Percentiles rank a stretch among this genome's conserved stretches.
These are phyloP conservation scores for Beroe ovata DNA, from an alignment of 37 sponge, comb jelly and placozoan genomes.

Conservation along the genomic window DNA sequence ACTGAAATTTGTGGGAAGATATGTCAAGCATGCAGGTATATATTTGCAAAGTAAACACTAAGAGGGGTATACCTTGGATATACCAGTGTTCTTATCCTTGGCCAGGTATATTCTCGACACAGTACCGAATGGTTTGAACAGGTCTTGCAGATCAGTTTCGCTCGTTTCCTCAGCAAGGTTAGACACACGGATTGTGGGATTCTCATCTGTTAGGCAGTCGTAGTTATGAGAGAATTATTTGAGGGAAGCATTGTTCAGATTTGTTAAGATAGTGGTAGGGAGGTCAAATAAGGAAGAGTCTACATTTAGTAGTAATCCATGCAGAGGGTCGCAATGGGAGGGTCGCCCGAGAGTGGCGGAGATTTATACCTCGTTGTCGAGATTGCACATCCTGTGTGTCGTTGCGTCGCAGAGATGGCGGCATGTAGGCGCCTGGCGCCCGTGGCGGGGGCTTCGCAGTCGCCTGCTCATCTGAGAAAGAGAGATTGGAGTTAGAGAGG, in stretches of 20 bases:
- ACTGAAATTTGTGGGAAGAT: too few relatives aligned
- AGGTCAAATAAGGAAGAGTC: too few relatives aligned
- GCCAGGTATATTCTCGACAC: slow-evolving; percentile 86
- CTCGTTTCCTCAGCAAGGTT: slow-evolving; percentile 91
- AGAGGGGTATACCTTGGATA: slow-evolving; percentile 94
- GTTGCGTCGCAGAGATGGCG: neutral
- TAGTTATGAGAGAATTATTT: too few relatives aligned
- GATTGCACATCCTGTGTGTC: slow-evolving; percentile 8
- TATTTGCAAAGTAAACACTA: too few relatives aligned
- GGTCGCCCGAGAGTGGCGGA: too few relatives aligned
- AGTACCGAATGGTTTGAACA: slow-evolving; percentile 85
- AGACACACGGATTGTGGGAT: slow-evolving; percentile 86
- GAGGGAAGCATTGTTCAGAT: too few relatives aligned
- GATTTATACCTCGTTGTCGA: slow-evolving; percentile 38
- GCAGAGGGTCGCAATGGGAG: too few relatives aligned
- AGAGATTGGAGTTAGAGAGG: too few relatives aligned
- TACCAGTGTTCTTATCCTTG: slow-evolving; percentile 85
- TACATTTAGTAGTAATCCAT: too few relatives aligned
- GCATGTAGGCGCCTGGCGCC: slow-evolving; percentile 55
- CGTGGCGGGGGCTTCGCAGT: neutral
- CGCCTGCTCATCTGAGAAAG: slow-evolving; percentile 20
- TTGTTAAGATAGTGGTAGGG: too few relatives aligned
- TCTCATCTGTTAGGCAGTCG: slow-evolving; percentile 79
- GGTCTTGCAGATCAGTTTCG: slow-evolving; percentile 83
- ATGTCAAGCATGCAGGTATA: too few relatives aligned